A percentile compares a stretch with the other conserved stretches of the same genome.
Conservation (phyloP, 2,888 invertebrate species). For the Cryptocheilus praepositus region DNA sequence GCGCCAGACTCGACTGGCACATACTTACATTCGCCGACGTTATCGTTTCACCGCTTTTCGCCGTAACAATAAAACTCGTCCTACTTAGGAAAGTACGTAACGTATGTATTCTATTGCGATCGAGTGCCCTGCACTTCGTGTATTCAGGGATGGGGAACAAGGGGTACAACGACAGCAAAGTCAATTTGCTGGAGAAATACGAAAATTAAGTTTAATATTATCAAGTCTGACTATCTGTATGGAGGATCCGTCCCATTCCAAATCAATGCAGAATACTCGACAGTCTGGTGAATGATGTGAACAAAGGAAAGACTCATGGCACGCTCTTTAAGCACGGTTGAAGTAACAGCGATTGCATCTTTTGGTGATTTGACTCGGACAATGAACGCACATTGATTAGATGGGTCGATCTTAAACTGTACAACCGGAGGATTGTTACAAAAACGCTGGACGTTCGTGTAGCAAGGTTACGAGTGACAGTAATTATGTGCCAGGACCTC, state of each 20-base stretch:
- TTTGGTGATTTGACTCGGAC: background rate
- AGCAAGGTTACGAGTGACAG: constrained; percentile 24
- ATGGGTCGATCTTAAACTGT: too few species aligned
- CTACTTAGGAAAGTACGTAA: constrained; percentile 9
- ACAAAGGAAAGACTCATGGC: too few species aligned
- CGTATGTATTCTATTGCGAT: constrained; percentile 9
- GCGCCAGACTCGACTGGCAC: constrained; percentile 26
- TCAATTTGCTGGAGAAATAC: constrained; percentile 41
- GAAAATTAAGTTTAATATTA: constrained; percentile 29
- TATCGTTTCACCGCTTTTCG: too few species aligned
- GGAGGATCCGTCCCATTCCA: constrained; percentile 5
- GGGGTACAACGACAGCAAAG: constrained; percentile 37
- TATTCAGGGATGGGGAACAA: constrained; percentile 24
- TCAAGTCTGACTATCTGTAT: constrained; percentile 17
- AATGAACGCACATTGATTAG: background rate
- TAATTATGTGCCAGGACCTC: constrained; percentile 34
- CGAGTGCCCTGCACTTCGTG: constrained; percentile 47
- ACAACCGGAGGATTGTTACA: background rate
- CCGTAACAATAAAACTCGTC: background rate
- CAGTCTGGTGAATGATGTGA: constrained; percentile 1
- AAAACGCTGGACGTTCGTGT: background rate
- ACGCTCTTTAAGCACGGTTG: background rate
- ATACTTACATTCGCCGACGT: background rate
- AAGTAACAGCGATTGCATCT: background rate
- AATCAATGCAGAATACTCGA: constrained; percentile 27